Evolutionary conservation across 2,113 vertebrate genomes (phyloP).

Genomic region (Lagenorhynchus albirostris): DNA sequence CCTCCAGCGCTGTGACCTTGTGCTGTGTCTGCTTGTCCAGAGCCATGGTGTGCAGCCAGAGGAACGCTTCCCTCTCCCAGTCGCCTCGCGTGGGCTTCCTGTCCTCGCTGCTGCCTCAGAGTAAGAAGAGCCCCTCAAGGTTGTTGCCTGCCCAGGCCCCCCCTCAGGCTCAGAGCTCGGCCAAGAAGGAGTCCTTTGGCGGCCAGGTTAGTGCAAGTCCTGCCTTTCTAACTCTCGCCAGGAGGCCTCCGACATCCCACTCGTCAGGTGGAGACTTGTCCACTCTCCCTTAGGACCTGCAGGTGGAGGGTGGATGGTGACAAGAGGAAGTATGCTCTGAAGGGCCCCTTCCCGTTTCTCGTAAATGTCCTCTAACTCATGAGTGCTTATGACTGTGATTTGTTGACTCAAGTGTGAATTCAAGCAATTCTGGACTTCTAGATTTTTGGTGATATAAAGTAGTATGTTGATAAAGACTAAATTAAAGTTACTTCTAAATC

Average conservation of each 20-base stretch:
- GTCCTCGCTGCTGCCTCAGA: slow-evolving; percentile 92
- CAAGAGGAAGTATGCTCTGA: background rate
- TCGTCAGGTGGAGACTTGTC: background rate
- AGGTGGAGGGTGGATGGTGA: background rate
- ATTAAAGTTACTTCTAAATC: background rate
- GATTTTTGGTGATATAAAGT: background rate
- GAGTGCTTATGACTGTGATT: background rate
- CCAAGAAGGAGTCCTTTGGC: slow-evolving; percentile 85
- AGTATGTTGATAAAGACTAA: background rate
- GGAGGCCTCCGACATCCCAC: background rate
- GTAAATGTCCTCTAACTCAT: background rate
- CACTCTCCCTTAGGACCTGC: too few species aligned
- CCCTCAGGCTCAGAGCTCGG: slow-evolving; percentile 83
- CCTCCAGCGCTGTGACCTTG: background rate
- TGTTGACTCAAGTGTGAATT: background rate
- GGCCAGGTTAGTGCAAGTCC: slow-evolving; percentile 83
- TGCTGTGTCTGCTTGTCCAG: slow-evolving; percentile 78
- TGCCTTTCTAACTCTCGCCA: background rate
- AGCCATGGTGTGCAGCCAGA: slow-evolving; percentile 92
- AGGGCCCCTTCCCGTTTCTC: background rate
- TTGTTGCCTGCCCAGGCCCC: slow-evolving; percentile 73
- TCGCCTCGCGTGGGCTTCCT: slow-evolving; percentile 90
- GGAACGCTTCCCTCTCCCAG: slow-evolving; percentile 82
- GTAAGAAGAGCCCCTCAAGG: slow-evolving; percentile 86
- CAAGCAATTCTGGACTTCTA: background rate